Conservation (phyloP, 2,113 vertebrate species). For the Archilochus colubris region DNA sequence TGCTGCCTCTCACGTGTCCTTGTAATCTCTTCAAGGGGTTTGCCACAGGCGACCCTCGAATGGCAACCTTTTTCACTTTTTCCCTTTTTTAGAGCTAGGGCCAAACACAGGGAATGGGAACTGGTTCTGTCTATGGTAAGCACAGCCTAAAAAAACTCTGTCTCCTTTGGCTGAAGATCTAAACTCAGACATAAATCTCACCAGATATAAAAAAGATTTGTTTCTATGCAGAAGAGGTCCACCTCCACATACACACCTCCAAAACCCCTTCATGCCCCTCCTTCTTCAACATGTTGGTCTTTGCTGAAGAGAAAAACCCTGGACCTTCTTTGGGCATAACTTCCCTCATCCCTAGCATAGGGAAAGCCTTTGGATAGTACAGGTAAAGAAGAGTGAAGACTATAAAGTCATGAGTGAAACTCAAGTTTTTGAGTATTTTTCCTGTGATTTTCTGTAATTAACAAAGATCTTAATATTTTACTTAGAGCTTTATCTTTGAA, state of each 20-base stretch:
- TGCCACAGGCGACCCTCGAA: not conserved
- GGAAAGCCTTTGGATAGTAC: not conserved
- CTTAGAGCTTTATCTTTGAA: constrained; percentile 34
- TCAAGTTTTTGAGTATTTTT: not conserved
- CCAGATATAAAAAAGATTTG: not conserved
- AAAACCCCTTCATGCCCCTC: accelerated
- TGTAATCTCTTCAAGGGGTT: not conserved
- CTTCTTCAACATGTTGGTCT: not conserved
- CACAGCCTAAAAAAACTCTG: not conserved
- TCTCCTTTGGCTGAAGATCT: not conserved
- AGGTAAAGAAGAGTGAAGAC: not conserved
- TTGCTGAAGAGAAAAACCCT: not conserved
- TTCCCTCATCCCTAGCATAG: not conserved
- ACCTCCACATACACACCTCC: not conserved
- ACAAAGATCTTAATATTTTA: not conserved
- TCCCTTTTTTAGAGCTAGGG: not conserved
- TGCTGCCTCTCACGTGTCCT: not conserved
- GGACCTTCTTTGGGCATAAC: not conserved
- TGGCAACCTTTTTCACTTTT: not conserved
- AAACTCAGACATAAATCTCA: not conserved
- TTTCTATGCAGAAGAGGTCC: not conserved
- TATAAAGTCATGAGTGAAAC: not conserved
- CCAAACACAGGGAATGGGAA: not conserved
- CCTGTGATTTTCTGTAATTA: constrained; percentile 4
- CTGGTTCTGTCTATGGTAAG: not conserved